Percentiles rank a stretch among this genome's conserved stretches.
These are phyloP conservation scores for Xiphophorus maculatus DNA, from an alignment of 2,113 vertebrate species.

Conservation along the genomic window DNA sequence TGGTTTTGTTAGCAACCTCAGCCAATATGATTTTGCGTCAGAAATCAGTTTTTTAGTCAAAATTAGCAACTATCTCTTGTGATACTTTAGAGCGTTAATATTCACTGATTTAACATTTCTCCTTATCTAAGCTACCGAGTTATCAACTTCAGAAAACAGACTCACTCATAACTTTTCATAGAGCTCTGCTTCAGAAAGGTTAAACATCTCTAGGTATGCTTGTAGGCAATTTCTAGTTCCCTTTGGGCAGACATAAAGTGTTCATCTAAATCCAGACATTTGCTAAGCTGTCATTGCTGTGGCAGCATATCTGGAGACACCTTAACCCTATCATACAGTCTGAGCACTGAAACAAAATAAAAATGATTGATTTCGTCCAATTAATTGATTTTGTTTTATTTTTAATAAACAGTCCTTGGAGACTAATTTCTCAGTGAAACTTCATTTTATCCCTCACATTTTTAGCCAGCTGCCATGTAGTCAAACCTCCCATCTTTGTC, in stretches of 20 bases:
- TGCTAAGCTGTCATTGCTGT: background rate
- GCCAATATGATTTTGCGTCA: too few species aligned
- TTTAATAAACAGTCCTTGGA: background rate
- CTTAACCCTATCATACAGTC: too few species aligned
- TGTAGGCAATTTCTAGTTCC: background rate
- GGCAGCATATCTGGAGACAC: background rate
- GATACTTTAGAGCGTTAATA: too few species aligned
- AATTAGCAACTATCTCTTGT: too few species aligned
- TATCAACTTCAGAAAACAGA: too few species aligned
- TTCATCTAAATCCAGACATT: background rate
- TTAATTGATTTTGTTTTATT: background rate
- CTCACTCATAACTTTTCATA: too few species aligned
- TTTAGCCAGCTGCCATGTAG: conserved; percentile 14
- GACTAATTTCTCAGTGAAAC: background rate
- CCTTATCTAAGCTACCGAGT: too few species aligned
- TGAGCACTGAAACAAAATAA: background rate
- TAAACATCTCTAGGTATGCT: background rate
- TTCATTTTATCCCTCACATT: background rate
- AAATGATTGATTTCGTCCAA: background rate
- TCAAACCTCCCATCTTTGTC: background rate
- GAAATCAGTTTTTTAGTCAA: too few species aligned
- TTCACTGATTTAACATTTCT: too few species aligned
- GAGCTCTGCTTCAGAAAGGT: too few species aligned
- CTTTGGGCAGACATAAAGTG: background rate
- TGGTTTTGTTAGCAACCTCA: too few species aligned